Evolutionary conservation across 2,797 vertebrate genomes (phyloP), one percentile per base, ranked within the genome.

Genomic region (Arrhamphus sclerolepis): DNA sequence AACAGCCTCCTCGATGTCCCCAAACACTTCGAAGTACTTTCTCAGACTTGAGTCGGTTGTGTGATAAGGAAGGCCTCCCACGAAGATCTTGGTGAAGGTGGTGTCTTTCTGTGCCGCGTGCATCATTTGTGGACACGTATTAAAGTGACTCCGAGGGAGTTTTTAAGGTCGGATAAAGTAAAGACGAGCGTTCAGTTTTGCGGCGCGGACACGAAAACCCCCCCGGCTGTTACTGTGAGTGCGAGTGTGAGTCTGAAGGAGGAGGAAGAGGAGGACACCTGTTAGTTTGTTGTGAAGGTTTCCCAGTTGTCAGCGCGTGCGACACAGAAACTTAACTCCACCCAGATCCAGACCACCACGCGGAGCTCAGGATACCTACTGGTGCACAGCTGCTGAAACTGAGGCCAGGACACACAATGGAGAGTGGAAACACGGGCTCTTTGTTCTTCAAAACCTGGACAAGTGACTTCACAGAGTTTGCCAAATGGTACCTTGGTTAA

Each of bases 81-180:
- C 96, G 73, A 98, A 98, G 91, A 98, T 98, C 92, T 98, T 98
- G 78, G 97, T 98, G 91, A 93, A 98, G 41, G 97, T 98, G 72
- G 96, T 98, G 89, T 98, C 96, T 90, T 96, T 98, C 94, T 98
- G 96, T 43, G 95, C 94, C 64, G 95, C 95, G 93, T 98, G 97
- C 97, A 98, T 98, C 90, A 90, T 96, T 41, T 22, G 46, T 16
- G 7, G 61, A 8, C 55, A 0, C 21, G 22, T 13, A 3, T 47
- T 2, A 3, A 56, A 48, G 57, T 42, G 19, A 5, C 47, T 55
- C 57, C 39, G 44, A 19, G 22, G 17, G 62, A 62, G 56, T 44
- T n/a, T 55, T 56, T 51, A 10, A 54, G 38, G 16, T 39, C 16
- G 17, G 6, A 18, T 34, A n/a, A 58, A 74, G 61, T 22, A 8